Base-by-base conservation (phyloP, 1,140 invertebrate genomes). In the Drosophila saltans region DNA sequence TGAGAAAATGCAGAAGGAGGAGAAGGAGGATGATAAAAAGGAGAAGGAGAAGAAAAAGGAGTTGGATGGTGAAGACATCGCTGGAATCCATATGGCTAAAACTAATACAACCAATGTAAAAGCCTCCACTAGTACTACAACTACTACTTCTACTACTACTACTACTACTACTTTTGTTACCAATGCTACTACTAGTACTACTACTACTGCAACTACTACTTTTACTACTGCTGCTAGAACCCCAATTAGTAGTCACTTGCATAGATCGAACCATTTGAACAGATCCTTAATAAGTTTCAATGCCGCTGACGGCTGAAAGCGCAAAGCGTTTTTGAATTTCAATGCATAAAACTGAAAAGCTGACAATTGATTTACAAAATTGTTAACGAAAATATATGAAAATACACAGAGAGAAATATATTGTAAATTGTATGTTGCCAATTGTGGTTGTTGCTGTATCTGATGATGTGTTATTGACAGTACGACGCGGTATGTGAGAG, bases 401-500 rank as follows among this genome's bases (percentile, higher is more conserved):
- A 52, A 28, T 10, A 70, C 21, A 11, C 24, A 39, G 30, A 60
- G 4, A 61, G 60, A 63, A 57, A 58, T 59, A 39, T 39, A 33
- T 60, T 64, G 43, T 30, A 56, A 57, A 74, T 52, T 52, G 21
- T 36, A 76, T 78, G 83, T 86, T 86, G 83, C 79, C 83, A 78
- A 80, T 84, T 88, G 84, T 89, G 84, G 84, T 88, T 88, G 84
- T 88, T 88, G 84, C 84, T 88, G 84, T 88, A 80, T 80, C 79
- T 68, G 77, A 36, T 36, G 48, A 75, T 71, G 81, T 89, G 75
- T 73, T 78, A 69, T 68, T 78, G 59, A 66, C 57, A 86, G 81
- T 76, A 55, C 83, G 75, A 82, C 83, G 82, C 78, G 59, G 48
- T 59, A 21, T 62, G 59, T 71, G 24, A 56, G 66, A 70, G 64